Conservation (phyloP, 2,888 invertebrate genomes). For the Prenolepis imparis region DNA sequence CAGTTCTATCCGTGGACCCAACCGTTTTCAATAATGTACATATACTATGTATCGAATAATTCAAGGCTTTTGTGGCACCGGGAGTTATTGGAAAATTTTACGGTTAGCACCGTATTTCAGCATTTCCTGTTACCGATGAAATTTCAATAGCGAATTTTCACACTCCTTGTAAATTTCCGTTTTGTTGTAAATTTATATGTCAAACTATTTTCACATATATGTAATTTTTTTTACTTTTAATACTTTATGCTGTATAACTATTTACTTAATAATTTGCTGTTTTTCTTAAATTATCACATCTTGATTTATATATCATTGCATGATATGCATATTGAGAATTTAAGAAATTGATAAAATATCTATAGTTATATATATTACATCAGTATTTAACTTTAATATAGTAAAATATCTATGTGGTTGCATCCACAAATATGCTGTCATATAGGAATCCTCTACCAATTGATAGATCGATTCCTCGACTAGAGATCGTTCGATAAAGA, state of each 20-base stretch:
- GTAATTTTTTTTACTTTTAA: too few species aligned
- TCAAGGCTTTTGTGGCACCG: conserved; percentile 13
- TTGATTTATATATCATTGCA: neutral
- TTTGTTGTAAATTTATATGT: neutral
- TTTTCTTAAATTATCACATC: neutral
- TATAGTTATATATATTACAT: too few species aligned
- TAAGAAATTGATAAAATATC: neutral
- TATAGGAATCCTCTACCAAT: neutral
- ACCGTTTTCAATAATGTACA: conserved; percentile 51
- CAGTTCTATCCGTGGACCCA: conserved; percentile 40
- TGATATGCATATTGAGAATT: neutral
- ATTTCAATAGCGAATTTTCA: conserved; percentile 38
- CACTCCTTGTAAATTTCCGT: conserved; percentile 2
- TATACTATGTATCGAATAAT: conserved; percentile 34
- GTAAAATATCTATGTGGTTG: neutral
- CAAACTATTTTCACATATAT: neutral
- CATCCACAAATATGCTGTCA: conserved; percentile 36
- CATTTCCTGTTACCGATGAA: conserved; percentile 11
- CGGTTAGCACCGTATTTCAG: neutral
- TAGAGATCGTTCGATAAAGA: conserved; percentile 49
- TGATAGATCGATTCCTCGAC: conserved; percentile 16
- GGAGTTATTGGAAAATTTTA: conserved; percentile 48
- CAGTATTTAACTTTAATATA: neutral
- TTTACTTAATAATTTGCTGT: neutral
- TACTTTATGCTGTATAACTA: neutral